Evolutionary conservation across 2,113 vertebrate genomes (phyloP), one percentile per base, ranked within the genome.

Genomic region (Procavia capensis): DNA sequence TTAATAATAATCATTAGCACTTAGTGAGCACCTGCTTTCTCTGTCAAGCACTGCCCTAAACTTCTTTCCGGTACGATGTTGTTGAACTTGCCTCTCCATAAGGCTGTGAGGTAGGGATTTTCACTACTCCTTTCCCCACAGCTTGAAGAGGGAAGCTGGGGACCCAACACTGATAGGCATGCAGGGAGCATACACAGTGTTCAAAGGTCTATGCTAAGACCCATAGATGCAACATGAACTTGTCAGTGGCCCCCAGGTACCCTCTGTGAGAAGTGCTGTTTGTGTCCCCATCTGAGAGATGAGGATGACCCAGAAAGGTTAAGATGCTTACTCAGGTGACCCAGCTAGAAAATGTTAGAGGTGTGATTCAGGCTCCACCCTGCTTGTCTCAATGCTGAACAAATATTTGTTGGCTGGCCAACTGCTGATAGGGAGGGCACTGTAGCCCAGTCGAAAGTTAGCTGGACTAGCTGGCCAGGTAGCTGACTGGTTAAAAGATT

Each of bases 351-450:
- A 39, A 17, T 39, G 72, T 11, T 22, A 39, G 57, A 31, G n/a
- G 4, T 34, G 47, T 11, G 2, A 81, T 6, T 50, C 34, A 5
- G 5, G 19, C 36, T 41, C 16, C 3, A 20, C 6, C 24, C 34
- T 34, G n/a, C 20, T 34, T 27, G 45, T 29, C 41, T 43, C 29
- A 0, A 0, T 1, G 41, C 34, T 19, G 47, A 22, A 8, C 5
- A 19, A 34, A 34, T 50, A 7, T 45, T 74, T 54, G 57, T 31
- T n/a, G 41, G 47, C 47, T 39, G 41, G 22, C 84, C 72, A 14
- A 25, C 66, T 47, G 43, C 24, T 45, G 39, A 1, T 13, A 17
- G 34, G n/a, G 39, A 80, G 36, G 39, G 3, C 4, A 6, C 76
- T 2, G 6, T 17, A 14, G 66, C 47, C 31, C 10, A 1, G 8